Evolutionary conservation across 2,797 vertebrate species (phyloP).

Genomic region (Falco novaeseelandiae): DNA sequence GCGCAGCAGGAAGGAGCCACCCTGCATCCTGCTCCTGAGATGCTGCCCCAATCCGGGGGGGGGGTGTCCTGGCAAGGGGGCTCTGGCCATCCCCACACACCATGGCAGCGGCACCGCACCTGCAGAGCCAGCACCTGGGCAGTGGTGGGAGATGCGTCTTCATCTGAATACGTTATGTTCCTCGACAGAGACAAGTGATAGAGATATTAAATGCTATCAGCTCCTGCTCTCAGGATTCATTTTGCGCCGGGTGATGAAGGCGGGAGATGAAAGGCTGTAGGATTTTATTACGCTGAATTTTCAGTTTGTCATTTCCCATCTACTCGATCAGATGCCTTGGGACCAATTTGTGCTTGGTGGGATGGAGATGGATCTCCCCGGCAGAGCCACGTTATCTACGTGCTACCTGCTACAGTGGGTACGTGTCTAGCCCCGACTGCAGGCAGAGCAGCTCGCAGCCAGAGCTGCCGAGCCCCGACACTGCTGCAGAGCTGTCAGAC

Average conservation of each 20-base stretch:
- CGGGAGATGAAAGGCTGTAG: slow-evolving; percentile 38
- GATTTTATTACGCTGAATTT: slow-evolving; percentile 5
- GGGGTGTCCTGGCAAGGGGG: no score
- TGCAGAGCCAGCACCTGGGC: background rate
- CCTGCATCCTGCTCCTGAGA: background rate
- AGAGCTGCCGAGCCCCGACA: background rate
- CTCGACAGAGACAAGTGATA: background rate
- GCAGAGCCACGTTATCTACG: background rate
- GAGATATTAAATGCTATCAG: background rate
- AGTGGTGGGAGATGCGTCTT: background rate
- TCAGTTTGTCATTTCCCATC: slow-evolving; percentile 45
- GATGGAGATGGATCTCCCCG: background rate
- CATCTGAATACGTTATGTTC: background rate
- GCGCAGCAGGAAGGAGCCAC: background rate
- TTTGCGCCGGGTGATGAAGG: background rate
- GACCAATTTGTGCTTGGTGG: background rate
- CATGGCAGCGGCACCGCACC: accelerated
- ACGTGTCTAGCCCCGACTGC: background rate
- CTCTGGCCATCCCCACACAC: background rate
- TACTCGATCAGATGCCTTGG: background rate
- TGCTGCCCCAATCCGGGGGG: no score
- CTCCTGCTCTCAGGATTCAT: background rate
- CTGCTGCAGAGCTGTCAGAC: background rate
- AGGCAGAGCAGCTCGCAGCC: background rate
- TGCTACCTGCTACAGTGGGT: background rate